Conservation (phyloP, 2,888 invertebrate species). For the Nebria brevicollis region DNA sequence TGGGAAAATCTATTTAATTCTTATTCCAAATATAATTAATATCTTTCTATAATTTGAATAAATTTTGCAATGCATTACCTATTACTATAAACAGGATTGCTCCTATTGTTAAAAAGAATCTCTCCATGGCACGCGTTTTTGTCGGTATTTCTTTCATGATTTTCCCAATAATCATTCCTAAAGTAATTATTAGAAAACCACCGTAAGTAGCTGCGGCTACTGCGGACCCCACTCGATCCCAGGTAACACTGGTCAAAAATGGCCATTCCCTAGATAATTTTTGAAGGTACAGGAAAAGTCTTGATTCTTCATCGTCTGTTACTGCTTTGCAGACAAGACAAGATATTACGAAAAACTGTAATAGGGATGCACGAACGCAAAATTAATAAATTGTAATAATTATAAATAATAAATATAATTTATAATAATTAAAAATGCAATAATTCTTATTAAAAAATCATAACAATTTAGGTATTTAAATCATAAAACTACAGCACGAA, state of each 20-base stretch:
- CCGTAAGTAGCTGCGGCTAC: slow-evolving; percentile 75
- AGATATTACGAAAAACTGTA: slow-evolving; percentile 73
- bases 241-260: slow-evolving; percentile 76
- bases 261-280: slow-evolving; percentile 81
- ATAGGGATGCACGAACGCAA: slow-evolving; percentile 46
- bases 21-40: slow-evolving; percentile 6
- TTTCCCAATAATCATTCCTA: slow-evolving; percentile 73
- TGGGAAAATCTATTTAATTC: background rate
- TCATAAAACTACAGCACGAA: background rate
- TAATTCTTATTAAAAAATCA: too few relatives aligned
- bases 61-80: slow-evolving; percentile 60
- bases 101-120: slow-evolving; percentile 76
- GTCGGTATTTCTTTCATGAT: slow-evolving; percentile 73
- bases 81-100: slow-evolving; percentile 75
- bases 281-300: slow-evolving; percentile 74
- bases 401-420: too few relatives aligned
- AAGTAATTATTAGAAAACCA: slow-evolving; percentile 76
- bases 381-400: too few relatives aligned
- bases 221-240: slow-evolving; percentile 76
- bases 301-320: slow-evolving; percentile 77
- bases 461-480: too few relatives aligned
- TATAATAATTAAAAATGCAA: too few relatives aligned
- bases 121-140: slow-evolving; percentile 72
- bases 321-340: slow-evolving; percentile 76
- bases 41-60: background rate